These are phyloP conservation scores for Natator depressus DNA, from an alignment of 2,113 vertebrate species.

Conservation along the genomic window DNA sequence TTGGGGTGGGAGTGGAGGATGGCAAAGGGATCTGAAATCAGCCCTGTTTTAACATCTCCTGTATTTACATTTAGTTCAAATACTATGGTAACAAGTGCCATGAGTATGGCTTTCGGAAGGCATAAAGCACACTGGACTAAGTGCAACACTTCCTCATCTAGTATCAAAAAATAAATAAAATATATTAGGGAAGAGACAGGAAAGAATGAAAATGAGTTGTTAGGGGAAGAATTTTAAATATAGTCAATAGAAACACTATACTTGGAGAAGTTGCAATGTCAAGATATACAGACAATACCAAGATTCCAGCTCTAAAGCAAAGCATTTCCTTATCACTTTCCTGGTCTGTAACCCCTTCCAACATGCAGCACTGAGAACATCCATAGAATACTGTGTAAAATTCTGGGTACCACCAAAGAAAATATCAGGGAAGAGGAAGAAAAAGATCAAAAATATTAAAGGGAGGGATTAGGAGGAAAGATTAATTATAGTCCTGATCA, in stretches of 20 bases:
- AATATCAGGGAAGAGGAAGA: not conserved
- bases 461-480: not conserved
- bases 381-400: not conserved
- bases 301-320: not conserved
- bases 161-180: not conserved
- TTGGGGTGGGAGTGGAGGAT: not conserved
- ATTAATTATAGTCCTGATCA: not conserved
- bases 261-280: not conserved
- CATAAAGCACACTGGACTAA: not conserved
- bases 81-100: not conserved
- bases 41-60: not conserved
- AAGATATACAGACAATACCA: not conserved
- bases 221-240: slow-evolving; percentile 23
- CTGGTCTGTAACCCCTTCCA: slow-evolving; percentile 21
- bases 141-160: not conserved
- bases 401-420: not conserved
- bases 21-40: not conserved
- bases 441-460: not conserved
- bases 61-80: not conserved
- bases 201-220: not conserved
- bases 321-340: not conserved
- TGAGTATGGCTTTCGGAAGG: not conserved
- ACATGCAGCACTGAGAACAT: not conserved
- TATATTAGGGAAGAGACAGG: not conserved
- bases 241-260: slow-evolving; percentile 2